These are phyloP conservation scores for Glyphotaelius pellucidus DNA, from an alignment of 2,888 invertebrate genomes.

Conservation along the genomic window DNA sequence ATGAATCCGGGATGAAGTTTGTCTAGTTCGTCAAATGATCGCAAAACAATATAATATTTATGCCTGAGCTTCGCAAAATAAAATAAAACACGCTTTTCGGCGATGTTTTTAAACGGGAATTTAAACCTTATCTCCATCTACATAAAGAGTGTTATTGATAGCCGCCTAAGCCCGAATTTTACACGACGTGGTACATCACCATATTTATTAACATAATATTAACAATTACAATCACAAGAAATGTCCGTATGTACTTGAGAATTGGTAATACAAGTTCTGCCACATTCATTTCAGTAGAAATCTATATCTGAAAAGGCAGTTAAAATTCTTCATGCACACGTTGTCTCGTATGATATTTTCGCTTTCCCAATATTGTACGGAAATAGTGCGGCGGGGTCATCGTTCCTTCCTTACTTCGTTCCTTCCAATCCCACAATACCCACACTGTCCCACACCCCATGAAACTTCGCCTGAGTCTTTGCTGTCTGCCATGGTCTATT, in stretches of 20 bases:
- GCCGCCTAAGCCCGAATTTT: too few species aligned
- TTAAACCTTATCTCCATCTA: too few species aligned
- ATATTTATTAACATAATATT: too few species aligned
- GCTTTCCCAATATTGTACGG: neutral
- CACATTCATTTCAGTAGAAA: neutral
- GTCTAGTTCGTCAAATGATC: too few species aligned
- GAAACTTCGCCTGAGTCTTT: neutral
- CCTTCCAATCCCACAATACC: neutral
- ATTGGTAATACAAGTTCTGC: neutral
- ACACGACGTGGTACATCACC: too few species aligned
- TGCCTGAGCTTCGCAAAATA: too few species aligned
- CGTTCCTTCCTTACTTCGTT: neutral
- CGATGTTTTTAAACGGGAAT: too few species aligned
- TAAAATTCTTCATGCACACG: neutral
- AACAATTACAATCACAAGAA: too few species aligned
- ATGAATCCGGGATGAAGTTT: too few species aligned
- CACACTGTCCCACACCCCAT: neutral
- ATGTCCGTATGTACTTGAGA: neutral
- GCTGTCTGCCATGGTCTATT: neutral
- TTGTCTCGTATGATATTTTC: neutral
- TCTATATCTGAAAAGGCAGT: neutral
- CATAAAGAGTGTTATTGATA: too few species aligned
- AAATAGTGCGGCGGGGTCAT: neutral
- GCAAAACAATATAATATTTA: too few species aligned
- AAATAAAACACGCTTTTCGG: too few species aligned